A percentile compares a stretch with the other conserved stretches of the same genome.
Conservation (phyloP, 2,113 vertebrate species). For the Aythya baeri region DNA sequence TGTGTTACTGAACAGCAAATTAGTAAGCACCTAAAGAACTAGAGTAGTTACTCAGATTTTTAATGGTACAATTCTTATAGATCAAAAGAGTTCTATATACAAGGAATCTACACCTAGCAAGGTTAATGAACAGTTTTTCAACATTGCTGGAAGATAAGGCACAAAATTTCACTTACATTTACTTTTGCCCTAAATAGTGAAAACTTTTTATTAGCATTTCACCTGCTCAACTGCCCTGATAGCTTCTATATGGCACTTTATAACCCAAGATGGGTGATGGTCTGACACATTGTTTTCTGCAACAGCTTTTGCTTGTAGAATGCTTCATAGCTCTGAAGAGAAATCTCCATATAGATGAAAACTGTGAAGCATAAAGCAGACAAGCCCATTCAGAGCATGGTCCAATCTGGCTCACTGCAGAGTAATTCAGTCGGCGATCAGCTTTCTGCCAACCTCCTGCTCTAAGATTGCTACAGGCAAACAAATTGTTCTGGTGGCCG, state of each 20-base stretch:
- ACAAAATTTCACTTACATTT: neutral
- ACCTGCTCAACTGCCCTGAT: neutral
- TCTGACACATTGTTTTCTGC: neutral
- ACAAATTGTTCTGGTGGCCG: neutral
- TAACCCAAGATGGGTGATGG: fast-evolving
- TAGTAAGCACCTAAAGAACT: neutral
- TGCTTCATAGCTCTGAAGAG: neutral
- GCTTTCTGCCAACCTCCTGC: neutral
- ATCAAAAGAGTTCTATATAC: neutral
- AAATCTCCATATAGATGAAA: neutral
- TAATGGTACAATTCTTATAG: neutral
- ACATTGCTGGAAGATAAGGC: neutral
- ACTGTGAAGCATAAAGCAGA: neutral
- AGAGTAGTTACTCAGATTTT: neutral
- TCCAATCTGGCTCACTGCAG: neutral
- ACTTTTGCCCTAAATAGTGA: neutral
- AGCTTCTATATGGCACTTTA: fast-evolving
- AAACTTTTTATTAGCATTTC: neutral
- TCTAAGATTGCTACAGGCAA: neutral
- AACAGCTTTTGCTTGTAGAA: neutral
- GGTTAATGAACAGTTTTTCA: neutral
- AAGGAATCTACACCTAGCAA: neutral
- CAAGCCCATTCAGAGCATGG: fast-evolving
- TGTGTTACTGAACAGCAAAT: neutral
- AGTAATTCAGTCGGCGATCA: neutral